Percentiles rank a stretch among this genome's conserved stretches.
phyloP scores from a whole-genome alignment of 1,140 invertebrate genomes.

The Capitella teleta region DNA sequence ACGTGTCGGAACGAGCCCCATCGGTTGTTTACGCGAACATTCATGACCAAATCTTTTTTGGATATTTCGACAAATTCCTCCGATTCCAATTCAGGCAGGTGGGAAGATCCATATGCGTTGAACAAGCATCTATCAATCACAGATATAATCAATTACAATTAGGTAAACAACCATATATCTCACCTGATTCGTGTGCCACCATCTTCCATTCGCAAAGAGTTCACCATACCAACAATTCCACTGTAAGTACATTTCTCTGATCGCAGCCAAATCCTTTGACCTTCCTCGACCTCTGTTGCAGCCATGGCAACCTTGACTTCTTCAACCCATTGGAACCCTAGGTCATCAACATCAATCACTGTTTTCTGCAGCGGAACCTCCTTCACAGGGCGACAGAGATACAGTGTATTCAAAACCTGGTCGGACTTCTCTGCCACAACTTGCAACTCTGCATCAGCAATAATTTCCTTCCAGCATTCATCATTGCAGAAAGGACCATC shows the following conservation, averaged over 20 bases:
- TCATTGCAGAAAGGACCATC: slow-evolving; percentile 30
- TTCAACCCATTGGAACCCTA: slow-evolving; percentile 60
- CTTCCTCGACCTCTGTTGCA: slow-evolving; percentile 36
- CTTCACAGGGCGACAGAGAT: slow-evolving; percentile 21
- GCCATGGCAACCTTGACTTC: slow-evolving; percentile 55
- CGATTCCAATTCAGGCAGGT: background rate
- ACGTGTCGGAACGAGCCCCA: slow-evolving; percentile 82
- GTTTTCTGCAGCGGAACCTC: background rate
- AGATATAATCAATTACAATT: no score
- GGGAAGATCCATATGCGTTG: background rate
- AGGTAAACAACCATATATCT: no score
- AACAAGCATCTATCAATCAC: background rate
- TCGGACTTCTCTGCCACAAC: slow-evolving; percentile 33
- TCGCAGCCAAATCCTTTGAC: slow-evolving; percentile 34
- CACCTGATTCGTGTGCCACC: slow-evolving; percentile 62
- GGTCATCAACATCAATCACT: slow-evolving; percentile 26
- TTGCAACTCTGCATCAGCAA: slow-evolving; percentile 42
- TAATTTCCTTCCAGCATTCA: slow-evolving; percentile 29
- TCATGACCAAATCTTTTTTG: slow-evolving; percentile 66
- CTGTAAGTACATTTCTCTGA: slow-evolving; percentile 30
- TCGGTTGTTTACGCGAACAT: slow-evolving; percentile 61
- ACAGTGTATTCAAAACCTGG: slow-evolving; percentile 24
- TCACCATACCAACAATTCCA: slow-evolving; percentile 76
- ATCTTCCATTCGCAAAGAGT: slow-evolving; percentile 73
- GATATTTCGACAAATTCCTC: background rate